Evolutionary conservation across 2,113 vertebrate genomes (phyloP).

Genomic region (Bettongia penicillata): DNA sequence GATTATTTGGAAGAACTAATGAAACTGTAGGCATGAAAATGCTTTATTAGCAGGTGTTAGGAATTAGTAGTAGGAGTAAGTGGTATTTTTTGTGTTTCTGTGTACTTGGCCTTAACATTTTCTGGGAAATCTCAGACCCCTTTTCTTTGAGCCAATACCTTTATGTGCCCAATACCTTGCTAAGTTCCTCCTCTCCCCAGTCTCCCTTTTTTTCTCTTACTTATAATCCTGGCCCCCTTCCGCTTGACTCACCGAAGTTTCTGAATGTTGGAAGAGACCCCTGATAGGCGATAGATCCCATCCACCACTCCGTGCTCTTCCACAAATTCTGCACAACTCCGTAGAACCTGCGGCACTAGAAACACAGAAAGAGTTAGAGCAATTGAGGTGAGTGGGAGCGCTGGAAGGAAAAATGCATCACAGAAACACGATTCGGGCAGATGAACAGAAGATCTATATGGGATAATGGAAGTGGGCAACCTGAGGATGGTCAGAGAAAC

Average conservation of each 20-base stretch:
- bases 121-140: neutral
- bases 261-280: constrained; percentile 95
- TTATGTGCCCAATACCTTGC: neutral
- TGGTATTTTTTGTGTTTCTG: neutral
- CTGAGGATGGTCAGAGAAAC: neutral
- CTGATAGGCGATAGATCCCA: constrained; percentile 94
- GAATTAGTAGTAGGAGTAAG: neutral
- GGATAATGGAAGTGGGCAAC: neutral
- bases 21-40: neutral
- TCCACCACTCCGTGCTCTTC: constrained; percentile 93
- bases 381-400: neutral
- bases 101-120: neutral
- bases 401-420: neutral
- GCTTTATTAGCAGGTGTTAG: neutral
- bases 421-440: neutral
- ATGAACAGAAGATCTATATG: neutral
- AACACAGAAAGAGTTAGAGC: neutral
- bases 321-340: constrained; percentile 92
- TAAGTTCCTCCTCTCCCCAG: neutral
- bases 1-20: neutral
- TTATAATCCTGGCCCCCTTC: neutral
- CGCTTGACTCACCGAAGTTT: constrained; percentile 87
- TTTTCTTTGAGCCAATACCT: neutral
- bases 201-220: neutral
- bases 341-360: constrained; percentile 92